Evolutionary conservation across 1,140 invertebrate species (phyloP).

Genomic region (Trichoplusia ni): DNA sequence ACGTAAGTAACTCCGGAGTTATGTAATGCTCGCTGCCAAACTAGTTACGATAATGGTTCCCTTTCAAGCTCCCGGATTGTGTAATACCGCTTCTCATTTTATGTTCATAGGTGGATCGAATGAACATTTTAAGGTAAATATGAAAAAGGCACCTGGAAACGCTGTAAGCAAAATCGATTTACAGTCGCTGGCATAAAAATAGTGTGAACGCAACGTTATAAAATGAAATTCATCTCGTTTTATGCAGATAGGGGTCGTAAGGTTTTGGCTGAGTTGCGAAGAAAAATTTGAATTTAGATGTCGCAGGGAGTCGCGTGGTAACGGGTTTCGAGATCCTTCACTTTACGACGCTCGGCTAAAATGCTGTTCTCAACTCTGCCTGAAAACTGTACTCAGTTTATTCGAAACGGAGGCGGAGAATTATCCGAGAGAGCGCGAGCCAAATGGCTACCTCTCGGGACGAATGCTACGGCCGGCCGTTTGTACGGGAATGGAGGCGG

Average conservation of each 20-base stretch:
- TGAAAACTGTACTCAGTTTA: conserved; percentile 68
- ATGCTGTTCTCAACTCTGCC: conserved; percentile 63
- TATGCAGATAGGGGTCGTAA: conserved; percentile 57
- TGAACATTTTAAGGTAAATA: background rate
- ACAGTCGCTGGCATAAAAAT: conserved; percentile 40
- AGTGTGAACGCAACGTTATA: conserved; percentile 50
- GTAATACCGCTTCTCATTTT: background rate
- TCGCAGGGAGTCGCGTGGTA: conserved; percentile 58
- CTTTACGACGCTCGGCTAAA: conserved; percentile 73
- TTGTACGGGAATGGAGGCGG: conserved; percentile 57
- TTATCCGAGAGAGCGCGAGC: conserved; percentile 59
- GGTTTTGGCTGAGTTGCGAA: conserved; percentile 41
- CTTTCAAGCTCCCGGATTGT: conserved; percentile 6
- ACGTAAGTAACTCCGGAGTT: conserved; percentile 5
- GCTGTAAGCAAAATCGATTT: conserved; percentile 39
- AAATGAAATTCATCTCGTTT: conserved; percentile 58
- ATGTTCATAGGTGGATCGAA: background rate
- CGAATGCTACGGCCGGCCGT: conserved; percentile 64
- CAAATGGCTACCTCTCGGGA: conserved; percentile 70
- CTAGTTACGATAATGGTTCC: conserved; percentile 16
- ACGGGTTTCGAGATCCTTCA: conserved; percentile 60
- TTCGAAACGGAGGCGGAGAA: conserved; percentile 67
- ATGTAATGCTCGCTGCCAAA: conserved; percentile 10
- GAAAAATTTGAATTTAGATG: conserved; percentile 76
- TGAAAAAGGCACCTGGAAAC: conserved; percentile 17